phyloP scores from a whole-genome alignment of 1,140 invertebrate genomes.

The Subanguina moxae region DNA sequence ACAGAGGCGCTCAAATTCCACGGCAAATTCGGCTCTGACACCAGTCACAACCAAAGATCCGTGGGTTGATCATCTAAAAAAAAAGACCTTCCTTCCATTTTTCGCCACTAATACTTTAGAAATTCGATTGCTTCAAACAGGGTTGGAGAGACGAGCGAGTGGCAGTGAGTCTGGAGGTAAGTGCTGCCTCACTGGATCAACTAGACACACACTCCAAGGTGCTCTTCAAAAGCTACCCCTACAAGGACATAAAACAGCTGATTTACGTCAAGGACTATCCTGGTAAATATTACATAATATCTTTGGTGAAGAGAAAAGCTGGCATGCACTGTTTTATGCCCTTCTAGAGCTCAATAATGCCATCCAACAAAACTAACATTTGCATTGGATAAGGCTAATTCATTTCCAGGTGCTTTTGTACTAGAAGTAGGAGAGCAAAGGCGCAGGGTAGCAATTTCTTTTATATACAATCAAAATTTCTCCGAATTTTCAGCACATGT shows the following conservation, averaged over 20 bases:
- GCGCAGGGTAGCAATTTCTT: conserved; percentile 32
- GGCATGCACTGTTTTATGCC: too few relatives aligned
- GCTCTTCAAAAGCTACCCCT: conserved; percentile 44
- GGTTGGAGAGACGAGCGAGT: conserved; percentile 87
- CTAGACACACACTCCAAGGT: conserved; percentile 77
- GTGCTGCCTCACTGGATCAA: conserved; percentile 81
- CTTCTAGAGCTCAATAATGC: conserved; percentile 68
- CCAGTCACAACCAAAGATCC: conserved; percentile 32
- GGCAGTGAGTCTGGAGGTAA: conserved; percentile 81
- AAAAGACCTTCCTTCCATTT: background rate
- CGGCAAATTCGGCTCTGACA: conserved; percentile 45
- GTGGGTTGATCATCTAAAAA: conserved; percentile 24
- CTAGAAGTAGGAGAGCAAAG: conserved; percentile 63
- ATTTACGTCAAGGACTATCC: conserved; percentile 3
- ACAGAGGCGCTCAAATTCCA: conserved; percentile 80
- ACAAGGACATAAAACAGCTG: conserved; percentile 71
- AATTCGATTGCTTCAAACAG: conserved; percentile 84
- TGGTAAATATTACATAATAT: conserved; percentile 58
- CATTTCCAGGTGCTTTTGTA: conserved; percentile 74
- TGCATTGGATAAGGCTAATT: too few relatives aligned
- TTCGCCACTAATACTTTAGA: conserved; percentile 64
- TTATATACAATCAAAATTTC: background rate
- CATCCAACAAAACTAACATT: conserved; percentile 36
- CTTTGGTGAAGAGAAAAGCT: too few relatives aligned
- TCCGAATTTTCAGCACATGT: conserved; percentile 70